Conservation (phyloP, 2,797 vertebrate genomes). For the Schizopygopsis malacanthus region DNA sequence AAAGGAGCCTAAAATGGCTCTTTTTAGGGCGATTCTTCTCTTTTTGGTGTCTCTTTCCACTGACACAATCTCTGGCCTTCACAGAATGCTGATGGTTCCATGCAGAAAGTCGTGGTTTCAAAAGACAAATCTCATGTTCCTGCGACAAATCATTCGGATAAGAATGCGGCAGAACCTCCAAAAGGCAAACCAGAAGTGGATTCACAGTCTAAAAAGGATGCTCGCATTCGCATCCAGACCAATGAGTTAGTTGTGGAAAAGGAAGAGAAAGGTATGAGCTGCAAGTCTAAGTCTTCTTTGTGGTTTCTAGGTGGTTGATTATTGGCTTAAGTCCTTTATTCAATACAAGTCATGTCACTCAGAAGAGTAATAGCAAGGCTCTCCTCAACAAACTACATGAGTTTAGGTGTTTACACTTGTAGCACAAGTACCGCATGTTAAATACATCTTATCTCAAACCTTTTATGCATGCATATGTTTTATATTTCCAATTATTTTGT, state of each 20-base stretch:
- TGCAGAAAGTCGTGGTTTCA: slow-evolving; percentile 4
- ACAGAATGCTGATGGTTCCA: slow-evolving; percentile 54
- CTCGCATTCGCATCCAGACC: slow-evolving; percentile 60
- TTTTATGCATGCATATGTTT: background rate
- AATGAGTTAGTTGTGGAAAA: slow-evolving; percentile 67
- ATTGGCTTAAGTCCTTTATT: background rate
- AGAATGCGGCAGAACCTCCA: slow-evolving; percentile 43
- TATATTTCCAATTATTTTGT: background rate
- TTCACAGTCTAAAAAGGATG: slow-evolving; percentile 53
- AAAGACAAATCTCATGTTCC: slow-evolving; percentile 29
- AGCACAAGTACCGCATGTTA: background rate
- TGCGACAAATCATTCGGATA: slow-evolving; percentile 46
- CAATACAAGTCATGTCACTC: background rate
- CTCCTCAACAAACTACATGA: background rate
- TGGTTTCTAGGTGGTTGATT: background rate
- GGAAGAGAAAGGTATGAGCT: slow-evolving; percentile 60
- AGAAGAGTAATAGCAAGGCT: background rate
- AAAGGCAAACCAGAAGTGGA: slow-evolving; percentile 40
- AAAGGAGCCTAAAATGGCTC: background rate
- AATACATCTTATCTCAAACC: background rate
- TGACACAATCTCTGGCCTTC: slow-evolving; percentile 12
- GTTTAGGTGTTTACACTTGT: background rate
- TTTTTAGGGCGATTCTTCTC: background rate
- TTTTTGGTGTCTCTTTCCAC: background rate
- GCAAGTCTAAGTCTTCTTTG: background rate